Conservation (phyloP, 2,888 invertebrate species). For the Drosophila paramelanica region DNA sequence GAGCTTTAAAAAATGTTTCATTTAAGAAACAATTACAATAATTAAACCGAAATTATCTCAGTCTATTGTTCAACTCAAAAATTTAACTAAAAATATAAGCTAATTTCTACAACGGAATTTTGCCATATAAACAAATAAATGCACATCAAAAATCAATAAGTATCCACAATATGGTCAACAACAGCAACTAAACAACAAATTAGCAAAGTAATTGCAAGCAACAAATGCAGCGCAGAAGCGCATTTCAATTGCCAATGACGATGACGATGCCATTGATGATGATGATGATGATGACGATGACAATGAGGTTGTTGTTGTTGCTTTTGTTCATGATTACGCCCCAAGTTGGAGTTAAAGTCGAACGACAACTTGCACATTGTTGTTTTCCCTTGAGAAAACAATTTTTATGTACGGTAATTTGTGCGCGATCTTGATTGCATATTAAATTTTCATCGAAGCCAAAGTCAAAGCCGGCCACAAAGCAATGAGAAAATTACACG, state of each 20-base stretch:
- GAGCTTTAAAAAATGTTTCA: no score
- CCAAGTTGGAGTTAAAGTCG: conserved; percentile 45
- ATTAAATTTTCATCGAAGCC: conserved; percentile 74
- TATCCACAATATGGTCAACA: conserved; percentile 30
- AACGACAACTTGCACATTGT: conserved; percentile 69
- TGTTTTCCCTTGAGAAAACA: conserved; percentile 80
- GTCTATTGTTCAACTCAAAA: no score
- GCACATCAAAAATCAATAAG: not conserved
- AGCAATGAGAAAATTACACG: conserved; percentile 80
- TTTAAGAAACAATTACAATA: no score
- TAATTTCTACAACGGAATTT: no score
- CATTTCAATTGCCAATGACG: conserved; percentile 43
- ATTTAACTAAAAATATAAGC: no score
- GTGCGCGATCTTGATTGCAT: conserved; percentile 81
- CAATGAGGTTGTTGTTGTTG: conserved; percentile 13
- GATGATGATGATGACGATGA: conserved; percentile 18
- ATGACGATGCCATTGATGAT: conserved; percentile 32
- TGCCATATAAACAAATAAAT: no score
- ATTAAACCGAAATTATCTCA: no score
- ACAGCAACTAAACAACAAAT: conserved; percentile 36
- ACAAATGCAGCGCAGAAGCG: conserved; percentile 34
- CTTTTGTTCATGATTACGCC: conserved; percentile 23
- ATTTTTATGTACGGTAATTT: conserved; percentile 78
- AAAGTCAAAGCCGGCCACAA: conserved; percentile 55
- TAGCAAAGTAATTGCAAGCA: conserved; percentile 61